Conservation (phyloP, 2,797 vertebrate genomes). For the Peromyscus nudipes region DNA sequence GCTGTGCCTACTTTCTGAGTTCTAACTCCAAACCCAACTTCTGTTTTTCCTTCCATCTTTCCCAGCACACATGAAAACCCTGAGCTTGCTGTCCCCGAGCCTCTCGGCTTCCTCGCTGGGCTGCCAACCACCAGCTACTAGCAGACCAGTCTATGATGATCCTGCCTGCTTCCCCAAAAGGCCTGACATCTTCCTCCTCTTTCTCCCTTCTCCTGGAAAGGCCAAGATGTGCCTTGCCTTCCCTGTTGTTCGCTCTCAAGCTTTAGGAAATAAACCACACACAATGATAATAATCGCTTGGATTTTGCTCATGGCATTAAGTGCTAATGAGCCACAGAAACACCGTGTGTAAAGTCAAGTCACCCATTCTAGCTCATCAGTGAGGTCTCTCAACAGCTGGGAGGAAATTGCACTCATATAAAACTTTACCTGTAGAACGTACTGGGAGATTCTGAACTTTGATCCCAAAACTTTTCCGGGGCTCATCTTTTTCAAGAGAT, state of each 20-base stretch:
- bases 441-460: slow-evolving; percentile 99
- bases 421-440: slow-evolving; percentile 95
- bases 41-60: not conserved
- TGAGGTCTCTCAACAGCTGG: not conserved
- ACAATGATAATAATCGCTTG: not conserved
- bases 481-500: slow-evolving; percentile 97
- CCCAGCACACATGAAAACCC: not conserved
- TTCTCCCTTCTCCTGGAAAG: not conserved
- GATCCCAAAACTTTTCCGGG: slow-evolving; percentile 99
- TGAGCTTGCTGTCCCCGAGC: too few species aligned
- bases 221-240: not conserved
- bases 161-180: not conserved
- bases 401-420: not conserved
- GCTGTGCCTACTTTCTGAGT: not conserved
- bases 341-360: not conserved
- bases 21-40: not conserved
- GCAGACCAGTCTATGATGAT: not conserved
- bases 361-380: not conserved
- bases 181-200: not conserved
- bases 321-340: not conserved
- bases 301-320: not conserved
- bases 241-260: not conserved
- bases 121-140: not conserved
- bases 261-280: not conserved
- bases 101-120: not conserved